These are phyloP conservation scores for Ephydatia muelleri DNA, from an alignment of 37 sponge, comb jelly and placozoan genomes.

Conservation along the genomic window DNA sequence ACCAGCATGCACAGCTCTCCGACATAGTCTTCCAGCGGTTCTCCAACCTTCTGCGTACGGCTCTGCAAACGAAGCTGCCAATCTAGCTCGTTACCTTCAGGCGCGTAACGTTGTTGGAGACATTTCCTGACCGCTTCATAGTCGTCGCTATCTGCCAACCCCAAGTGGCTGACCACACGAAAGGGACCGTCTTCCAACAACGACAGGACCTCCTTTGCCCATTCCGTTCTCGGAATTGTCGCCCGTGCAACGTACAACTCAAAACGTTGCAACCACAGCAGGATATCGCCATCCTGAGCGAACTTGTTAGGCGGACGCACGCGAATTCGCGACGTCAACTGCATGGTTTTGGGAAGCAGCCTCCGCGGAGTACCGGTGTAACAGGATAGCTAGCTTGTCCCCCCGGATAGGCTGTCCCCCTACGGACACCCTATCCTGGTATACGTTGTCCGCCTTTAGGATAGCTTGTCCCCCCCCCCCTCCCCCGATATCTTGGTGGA, in stretches of 20 bases:
- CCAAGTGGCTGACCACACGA: slow-evolving; percentile 2
- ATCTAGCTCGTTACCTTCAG: slow-evolving; percentile 5
- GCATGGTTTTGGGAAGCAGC: no score
- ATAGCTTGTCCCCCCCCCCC: no score
- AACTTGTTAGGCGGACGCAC: slow-evolving; percentile 8
- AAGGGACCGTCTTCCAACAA: slow-evolving; percentile 9
- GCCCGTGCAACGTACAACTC: background rate
- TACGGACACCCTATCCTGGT: no score
- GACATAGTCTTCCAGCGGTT: no score
- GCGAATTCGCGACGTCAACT: background rate
- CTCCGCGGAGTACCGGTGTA: no score
- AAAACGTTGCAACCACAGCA: slow-evolving; percentile 6
- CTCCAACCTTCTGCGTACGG: no score
- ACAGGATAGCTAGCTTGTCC: no score
- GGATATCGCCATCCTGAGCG: background rate
- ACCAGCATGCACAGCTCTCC: no score
- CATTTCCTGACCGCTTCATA: background rate
- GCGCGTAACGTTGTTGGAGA: slow-evolving; percentile 10
- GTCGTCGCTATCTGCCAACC: background rate
- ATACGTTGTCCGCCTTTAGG: no score
- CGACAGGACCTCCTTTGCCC: background rate
- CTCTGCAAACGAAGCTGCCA: no score
- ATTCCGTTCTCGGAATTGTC: background rate
- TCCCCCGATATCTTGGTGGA: no score
- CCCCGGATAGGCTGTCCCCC: no score